Evolutionary conservation across 1,140 invertebrate genomes (phyloP), one percentile per base, ranked within the genome.

Genomic region (Drepana arcuata): DNA sequence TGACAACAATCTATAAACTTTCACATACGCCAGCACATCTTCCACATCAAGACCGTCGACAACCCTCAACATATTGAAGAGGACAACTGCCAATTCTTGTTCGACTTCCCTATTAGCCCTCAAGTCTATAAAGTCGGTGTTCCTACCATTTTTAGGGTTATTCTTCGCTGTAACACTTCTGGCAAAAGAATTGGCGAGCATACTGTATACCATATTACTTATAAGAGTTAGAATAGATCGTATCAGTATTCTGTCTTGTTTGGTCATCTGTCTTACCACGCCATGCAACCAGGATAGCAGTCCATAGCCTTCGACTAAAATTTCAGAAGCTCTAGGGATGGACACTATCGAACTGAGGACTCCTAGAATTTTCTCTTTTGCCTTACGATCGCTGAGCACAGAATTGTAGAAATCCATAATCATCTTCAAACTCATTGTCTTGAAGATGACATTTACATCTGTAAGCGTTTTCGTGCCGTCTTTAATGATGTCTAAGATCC

Each of bases 401-500:
- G 84, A 81, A 1, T 66, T 73, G 48, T 82, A 86, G 23, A 85
- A 78, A 48, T 87, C 86, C 55, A 86, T 82, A 14, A 87, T 74
- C 60, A 87, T 83, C 47, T 88, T 88, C 14, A 87, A 58, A 11
- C 80, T 79, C 72, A 86, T 83, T 10, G 74, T 83, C 57, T 82
- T 84, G 18, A 84, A 75, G 1, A 86, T 60, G 16, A 85, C 75
- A 21, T 67, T 73, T 1, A 86, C 67, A 60, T 88, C 86, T 3
- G 73, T 70, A 53, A 84, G 79, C 0, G 73, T 79, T 48, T 78
- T 83, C 0, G 83, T 66, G 7, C 92, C 91, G 59, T 93, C 88
- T 16, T 78, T 71, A 25, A 94, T 79, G 5, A 92, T 71, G 51
- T 87, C 78, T 2, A 93, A 67, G 13, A 93, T 89, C 89, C 92